A percentile compares a stretch with the other conserved stretches of the same genome.
These are phyloP conservation scores for Thereuonema tuberculata DNA, from an alignment of 1,140 invertebrate species.

Conservation along the genomic window DNA sequence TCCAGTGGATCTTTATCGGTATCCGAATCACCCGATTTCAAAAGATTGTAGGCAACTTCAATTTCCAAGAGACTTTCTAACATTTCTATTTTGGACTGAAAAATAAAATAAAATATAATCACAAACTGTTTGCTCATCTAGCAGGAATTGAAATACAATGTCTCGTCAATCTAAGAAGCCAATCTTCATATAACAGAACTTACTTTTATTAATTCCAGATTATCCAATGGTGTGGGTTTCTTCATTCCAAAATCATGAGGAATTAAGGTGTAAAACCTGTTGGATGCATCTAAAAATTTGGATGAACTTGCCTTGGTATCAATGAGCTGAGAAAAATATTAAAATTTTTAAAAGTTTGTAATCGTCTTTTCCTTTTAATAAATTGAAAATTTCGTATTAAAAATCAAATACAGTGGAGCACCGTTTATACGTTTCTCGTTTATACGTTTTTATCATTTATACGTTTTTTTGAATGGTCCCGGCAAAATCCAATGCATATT, in stretches of 20 bases:
- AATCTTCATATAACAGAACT: no score
- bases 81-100: conserved; percentile 71
- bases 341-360: background rate
- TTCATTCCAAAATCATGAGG: conserved; percentile 86
- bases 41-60: conserved; percentile 80
- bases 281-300: conserved; percentile 66
- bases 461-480: no score
- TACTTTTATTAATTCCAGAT: conserved; percentile 56
- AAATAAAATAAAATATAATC: conserved; percentile 13
- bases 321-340: conserved; percentile 24
- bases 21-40: conserved; percentile 40
- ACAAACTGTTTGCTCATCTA: background rate
- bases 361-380: background rate
- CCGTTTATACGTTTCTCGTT: no score
- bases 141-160: background rate
- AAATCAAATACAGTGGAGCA: no score
- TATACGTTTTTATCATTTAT: no score
- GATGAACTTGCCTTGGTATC: conserved; percentile 32
- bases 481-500: no score
- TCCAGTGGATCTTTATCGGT: conserved; percentile 54
- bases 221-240: conserved; percentile 64
- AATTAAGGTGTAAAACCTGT: conserved; percentile 85
- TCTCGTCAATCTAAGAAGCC: no score
- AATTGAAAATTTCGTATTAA: background rate
- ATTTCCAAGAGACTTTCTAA: conserved; percentile 83